Evolutionary conservation across 2,888 invertebrate genomes (phyloP).

Genomic region (Aethes cnicana): DNA sequence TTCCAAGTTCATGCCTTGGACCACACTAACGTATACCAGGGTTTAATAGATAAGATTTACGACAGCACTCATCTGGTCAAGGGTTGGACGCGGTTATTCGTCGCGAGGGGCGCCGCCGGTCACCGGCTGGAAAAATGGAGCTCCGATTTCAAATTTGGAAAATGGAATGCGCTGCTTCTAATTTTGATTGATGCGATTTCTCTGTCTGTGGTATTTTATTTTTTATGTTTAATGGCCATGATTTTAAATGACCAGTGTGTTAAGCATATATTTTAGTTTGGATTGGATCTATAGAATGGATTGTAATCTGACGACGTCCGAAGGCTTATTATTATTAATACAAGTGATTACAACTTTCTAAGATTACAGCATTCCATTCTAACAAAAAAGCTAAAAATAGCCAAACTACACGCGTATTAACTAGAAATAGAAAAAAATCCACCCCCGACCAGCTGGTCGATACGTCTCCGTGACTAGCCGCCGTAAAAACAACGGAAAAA

Average conservation of each 20-base stretch:
- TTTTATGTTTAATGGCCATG: no score
- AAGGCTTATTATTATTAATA: no score
- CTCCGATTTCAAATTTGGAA: constrained; percentile 5
- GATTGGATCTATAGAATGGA: no score
- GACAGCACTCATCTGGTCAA: constrained; percentile 68
- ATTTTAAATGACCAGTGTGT: no score
- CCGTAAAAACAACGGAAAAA: constrained; percentile 69
- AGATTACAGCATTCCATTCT: constrained; percentile 17
- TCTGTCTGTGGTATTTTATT: neutral
- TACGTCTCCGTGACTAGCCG: constrained; percentile 68
- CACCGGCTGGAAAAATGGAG: constrained; percentile 12
- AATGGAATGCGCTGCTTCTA: constrained; percentile 1
- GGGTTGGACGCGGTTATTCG: constrained; percentile 63
- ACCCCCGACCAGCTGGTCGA: constrained; percentile 55
- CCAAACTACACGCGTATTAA: constrained; percentile 34
- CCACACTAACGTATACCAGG: constrained; percentile 37
- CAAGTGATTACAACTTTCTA: no score
- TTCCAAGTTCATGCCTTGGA: neutral
- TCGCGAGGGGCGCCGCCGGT: constrained; percentile 36
- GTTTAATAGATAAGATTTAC: constrained; percentile 73
- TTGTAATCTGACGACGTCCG: no score
- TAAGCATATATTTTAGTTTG: no score
- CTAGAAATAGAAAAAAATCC: constrained; percentile 33
- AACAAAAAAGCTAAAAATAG: constrained; percentile 34
- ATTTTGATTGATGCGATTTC: constrained; percentile 1